Evolutionary conservation across 2,888 invertebrate genomes (phyloP).

Genomic region (Mechanitis messenoides): DNA sequence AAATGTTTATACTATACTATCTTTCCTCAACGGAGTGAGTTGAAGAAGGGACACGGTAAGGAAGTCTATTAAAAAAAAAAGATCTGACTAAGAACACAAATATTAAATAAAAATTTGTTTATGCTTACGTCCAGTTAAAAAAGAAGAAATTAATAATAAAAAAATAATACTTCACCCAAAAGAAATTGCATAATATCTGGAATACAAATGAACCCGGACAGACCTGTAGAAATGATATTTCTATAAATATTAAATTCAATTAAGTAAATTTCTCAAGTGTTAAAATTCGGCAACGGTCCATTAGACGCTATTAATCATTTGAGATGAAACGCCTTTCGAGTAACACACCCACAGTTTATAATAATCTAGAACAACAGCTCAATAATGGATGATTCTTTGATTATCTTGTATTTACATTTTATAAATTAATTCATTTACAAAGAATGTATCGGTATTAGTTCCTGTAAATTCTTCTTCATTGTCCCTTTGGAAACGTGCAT

Average conservation of each 20-base stretch:
- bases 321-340: slow-evolving; percentile 27
- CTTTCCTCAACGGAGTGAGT: no score
- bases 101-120: no score
- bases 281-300: slow-evolving; percentile 39
- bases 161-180: no score
- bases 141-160: no score
- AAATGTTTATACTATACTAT: no score
- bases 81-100: no score
- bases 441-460: no score
- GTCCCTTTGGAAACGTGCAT: no score
- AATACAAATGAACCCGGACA: background rate
- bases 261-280: slow-evolving; percentile 20
- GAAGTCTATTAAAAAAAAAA: no score
- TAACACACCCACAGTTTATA: slow-evolving; percentile 6
- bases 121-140: no score
- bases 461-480: no score
- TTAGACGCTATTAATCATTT: slow-evolving; percentile 50
- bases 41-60: no score
- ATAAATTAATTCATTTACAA: background rate
- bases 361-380: slow-evolving; percentile 2
- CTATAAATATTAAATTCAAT: slow-evolving; percentile 16
- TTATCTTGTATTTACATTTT: background rate
- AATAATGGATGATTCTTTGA: background rate
- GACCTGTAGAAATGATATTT: background rate
- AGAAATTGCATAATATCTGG: background rate